phyloP scores from a whole-genome alignment of 2,113 vertebrate genomes.

The Tiliqua scincoides region DNA sequence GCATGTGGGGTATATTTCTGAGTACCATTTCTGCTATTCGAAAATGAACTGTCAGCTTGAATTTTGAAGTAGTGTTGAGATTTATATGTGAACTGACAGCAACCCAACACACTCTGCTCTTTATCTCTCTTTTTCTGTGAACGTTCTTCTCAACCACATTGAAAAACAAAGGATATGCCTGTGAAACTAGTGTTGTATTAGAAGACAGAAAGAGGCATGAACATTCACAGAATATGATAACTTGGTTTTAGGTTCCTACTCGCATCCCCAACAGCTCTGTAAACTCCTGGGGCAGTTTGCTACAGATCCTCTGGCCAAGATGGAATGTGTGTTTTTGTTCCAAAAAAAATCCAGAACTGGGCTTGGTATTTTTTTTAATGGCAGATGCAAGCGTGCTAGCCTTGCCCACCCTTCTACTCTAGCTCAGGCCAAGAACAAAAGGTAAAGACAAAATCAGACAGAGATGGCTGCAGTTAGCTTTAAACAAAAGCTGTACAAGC shows the following conservation, averaged over 20 bases:
- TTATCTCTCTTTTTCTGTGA: constrained; percentile 34
- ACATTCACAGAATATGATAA: neutral
- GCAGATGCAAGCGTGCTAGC: neutral
- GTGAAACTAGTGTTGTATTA: neutral
- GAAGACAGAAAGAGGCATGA: neutral
- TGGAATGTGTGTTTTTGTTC: neutral
- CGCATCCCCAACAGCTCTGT: too few relatives aligned
- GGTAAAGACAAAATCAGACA: neutral
- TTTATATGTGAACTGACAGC: constrained; percentile 58
- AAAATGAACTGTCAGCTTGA: constrained; percentile 69
- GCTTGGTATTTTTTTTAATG: neutral
- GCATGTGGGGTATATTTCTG: constrained; percentile 70
- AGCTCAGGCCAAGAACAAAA: neutral
- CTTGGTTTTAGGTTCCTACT: neutral
- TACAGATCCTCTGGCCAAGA: neutral
- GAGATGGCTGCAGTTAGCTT: neutral
- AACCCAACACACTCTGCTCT: constrained; percentile 46
- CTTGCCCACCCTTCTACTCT: neutral
- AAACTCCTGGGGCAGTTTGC: neutral
- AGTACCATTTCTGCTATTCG: constrained; percentile 59
- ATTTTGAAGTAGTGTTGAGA: constrained; percentile 54
- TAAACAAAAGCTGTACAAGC: neutral
- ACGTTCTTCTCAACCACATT: constrained; percentile 15
- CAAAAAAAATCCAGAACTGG: neutral
- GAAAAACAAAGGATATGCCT: neutral